phyloP scores from a whole-genome alignment of 2,888 invertebrate genomes.

The Gortyna flavago region DNA sequence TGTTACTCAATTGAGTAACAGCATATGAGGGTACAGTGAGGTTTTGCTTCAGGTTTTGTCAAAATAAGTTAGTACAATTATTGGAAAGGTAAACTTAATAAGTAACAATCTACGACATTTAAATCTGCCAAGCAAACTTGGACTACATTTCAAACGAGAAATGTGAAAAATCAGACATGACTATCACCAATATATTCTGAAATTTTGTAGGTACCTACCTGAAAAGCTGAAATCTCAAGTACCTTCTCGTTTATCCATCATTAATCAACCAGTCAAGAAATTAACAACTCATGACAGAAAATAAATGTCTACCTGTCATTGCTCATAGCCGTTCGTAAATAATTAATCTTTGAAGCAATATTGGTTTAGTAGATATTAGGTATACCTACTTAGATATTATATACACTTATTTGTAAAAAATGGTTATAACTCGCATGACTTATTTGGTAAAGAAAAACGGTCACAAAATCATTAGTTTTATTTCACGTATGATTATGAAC shows the following conservation, averaged over 20 bases:
- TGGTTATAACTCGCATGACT: not conserved
- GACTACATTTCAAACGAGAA: not conserved
- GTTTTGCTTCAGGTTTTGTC: too few relatives aligned
- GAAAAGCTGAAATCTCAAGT: constrained; percentile 33
- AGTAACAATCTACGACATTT: not conserved
- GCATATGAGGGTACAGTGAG: too few relatives aligned
- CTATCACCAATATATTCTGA: not conserved
- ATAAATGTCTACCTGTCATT: constrained; percentile 48
- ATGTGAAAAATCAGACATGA: not conserved
- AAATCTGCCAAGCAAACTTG: not conserved
- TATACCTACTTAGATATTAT: not conserved
- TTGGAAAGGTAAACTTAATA: not conserved
- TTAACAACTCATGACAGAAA: constrained; percentile 55
- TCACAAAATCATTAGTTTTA: not conserved
- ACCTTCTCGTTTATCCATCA: constrained; percentile 22
- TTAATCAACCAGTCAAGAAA: constrained; percentile 52
- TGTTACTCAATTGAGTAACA: not conserved
- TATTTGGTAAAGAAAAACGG: not conserved
- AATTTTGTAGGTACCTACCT: not conserved
- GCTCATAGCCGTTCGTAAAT: constrained; percentile 17
- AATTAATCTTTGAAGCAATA: constrained; percentile 36
- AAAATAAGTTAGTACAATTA: not conserved
- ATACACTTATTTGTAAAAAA: too few relatives aligned
- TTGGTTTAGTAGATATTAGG: not conserved
- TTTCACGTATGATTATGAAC: too few relatives aligned